Evolutionary conservation across 1,140 invertebrate species (phyloP).

Genomic region (Schlechtendalia chinensis): DNA sequence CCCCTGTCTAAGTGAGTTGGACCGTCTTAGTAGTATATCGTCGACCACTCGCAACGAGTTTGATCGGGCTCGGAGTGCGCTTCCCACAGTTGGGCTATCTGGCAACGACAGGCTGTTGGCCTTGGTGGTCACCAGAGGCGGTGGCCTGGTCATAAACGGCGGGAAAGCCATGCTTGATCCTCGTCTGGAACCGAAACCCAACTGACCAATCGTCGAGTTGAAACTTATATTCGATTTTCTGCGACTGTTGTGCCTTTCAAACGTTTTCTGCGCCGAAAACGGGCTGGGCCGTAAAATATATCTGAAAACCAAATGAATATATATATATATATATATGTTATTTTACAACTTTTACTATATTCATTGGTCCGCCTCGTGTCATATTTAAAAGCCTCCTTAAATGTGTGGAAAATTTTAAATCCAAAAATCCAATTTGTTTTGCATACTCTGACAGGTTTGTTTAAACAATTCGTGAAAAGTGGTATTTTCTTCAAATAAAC

Average conservation of each 20-base stretch:
- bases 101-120: slow-evolving; percentile 83
- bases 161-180: slow-evolving; percentile 61
- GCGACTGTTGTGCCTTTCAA: slow-evolving; percentile 84
- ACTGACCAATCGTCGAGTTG: slow-evolving; percentile 68
- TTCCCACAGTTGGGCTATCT: slow-evolving; percentile 75
- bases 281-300: slow-evolving; percentile 86
- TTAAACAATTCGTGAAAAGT: too few species aligned
- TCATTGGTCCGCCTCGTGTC: too few species aligned
- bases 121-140: slow-evolving; percentile 76
- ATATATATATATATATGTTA: too few species aligned
- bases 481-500: too few species aligned
- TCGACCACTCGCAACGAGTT: slow-evolving; percentile 81
- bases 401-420: too few species aligned
- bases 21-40: slow-evolving; percentile 77
- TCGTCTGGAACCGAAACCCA: slow-evolving; percentile 55
- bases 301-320: slow-evolving; percentile 58
- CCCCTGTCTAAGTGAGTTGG: slow-evolving; percentile 79
- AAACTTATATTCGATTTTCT: slow-evolving; percentile 89
- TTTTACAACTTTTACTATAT: too few species aligned
- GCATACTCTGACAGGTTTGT: too few species aligned
- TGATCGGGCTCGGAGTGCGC: slow-evolving; percentile 73
- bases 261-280: slow-evolving; percentile 90
- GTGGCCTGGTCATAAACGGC: slow-evolving; percentile 63
- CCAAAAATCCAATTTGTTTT: too few species aligned
- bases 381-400: too few species aligned